Conservation (phyloP, 1,140 invertebrate genomes). For the Galendromus occidentalis region DNA sequence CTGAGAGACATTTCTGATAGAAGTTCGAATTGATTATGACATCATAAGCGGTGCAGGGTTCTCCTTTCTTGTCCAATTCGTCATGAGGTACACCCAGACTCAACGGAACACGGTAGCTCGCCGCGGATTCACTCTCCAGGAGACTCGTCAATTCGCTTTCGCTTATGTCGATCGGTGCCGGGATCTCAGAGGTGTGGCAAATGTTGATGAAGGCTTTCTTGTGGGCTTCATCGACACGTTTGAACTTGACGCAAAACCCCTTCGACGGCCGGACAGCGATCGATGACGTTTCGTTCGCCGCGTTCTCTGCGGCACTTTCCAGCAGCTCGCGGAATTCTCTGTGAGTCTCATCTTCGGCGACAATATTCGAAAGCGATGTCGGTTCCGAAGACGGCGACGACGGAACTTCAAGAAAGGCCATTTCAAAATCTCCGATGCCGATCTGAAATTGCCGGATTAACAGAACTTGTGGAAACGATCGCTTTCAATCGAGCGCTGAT, state of each 20-base stretch:
- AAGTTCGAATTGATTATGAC: slow-evolving; percentile 13
- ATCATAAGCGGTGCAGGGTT: slow-evolving; percentile 11
- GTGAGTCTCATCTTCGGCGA: slow-evolving; percentile 8
- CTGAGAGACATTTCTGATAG: neutral
- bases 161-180: neutral
- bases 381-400: neutral
- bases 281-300: neutral
- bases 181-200: neutral
- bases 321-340: neutral
- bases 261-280: neutral
- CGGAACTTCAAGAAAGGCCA: neutral
- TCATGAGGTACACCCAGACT: slow-evolving; percentile 13
- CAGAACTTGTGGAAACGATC: too few relatives aligned
- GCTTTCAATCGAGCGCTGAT: too few relatives aligned
- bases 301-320: neutral
- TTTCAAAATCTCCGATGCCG: neutral
- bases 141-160: neutral
- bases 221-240: neutral
- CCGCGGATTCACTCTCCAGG: neutral
- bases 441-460: too few relatives aligned
- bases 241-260: slow-evolving; percentile 4
- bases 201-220: neutral
- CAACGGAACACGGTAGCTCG: slow-evolving; percentile 1
- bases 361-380: neutral
- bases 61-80: slow-evolving; percentile 12